phyloP scores from a whole-genome alignment of 92 coral and sea anemone species.

The Porites lobata region DNA sequence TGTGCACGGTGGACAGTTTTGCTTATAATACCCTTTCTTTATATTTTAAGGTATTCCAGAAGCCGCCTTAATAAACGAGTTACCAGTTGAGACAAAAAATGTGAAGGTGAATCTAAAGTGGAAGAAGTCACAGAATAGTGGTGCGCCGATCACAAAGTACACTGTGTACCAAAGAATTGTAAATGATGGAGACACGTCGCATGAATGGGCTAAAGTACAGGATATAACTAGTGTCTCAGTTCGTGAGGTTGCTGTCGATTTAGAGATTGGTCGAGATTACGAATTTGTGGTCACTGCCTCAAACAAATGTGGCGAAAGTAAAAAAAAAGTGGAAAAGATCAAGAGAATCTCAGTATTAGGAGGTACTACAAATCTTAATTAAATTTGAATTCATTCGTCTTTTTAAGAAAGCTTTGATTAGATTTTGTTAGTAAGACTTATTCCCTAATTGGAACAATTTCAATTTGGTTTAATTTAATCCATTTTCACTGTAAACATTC shows the following conservation, averaged over 20 bases:
- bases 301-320: background rate
- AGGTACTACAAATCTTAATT: background rate
- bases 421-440: too few relatives aligned
- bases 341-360: background rate
- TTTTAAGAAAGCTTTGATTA: too few relatives aligned
- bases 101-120: background rate
- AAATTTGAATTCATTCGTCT: too few relatives aligned
- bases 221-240: background rate
- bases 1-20: too few relatives aligned
- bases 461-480: too few relatives aligned
- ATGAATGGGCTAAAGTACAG: background rate
- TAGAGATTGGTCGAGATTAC: background rate
- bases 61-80: background rate
- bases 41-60: background rate
- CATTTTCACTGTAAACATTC: too few relatives aligned
- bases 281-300: conserved; percentile 6
- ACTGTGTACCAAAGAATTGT: conserved; percentile 11
- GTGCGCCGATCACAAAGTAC: background rate
- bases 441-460: too few relatives aligned
- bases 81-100: background rate
- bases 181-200: background rate
- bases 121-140: background rate
- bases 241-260: background rate
- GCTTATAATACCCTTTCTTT: too few relatives aligned
- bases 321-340: background rate